Evolutionary conservation across 1,140 invertebrate genomes (phyloP).

Genomic region (Gonioctena quinquepunctata): DNA sequence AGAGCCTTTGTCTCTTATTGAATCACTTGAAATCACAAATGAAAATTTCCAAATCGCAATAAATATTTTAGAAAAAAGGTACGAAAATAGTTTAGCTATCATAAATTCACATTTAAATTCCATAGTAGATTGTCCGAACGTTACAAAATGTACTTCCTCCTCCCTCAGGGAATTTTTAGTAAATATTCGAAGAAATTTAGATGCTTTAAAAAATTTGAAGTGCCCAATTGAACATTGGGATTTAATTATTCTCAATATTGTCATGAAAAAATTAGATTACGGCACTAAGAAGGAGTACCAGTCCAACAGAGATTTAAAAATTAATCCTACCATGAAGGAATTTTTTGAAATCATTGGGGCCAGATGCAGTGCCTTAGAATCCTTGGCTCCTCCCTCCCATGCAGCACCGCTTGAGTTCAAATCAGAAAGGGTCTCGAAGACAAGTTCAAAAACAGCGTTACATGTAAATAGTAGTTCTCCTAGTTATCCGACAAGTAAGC

Average conservation of each 20-base stretch:
- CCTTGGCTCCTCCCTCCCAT: neutral
- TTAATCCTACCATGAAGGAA: neutral
- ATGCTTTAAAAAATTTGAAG: conserved; percentile 12
- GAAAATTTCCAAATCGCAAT: conserved; percentile 19
- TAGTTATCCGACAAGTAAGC: neutral
- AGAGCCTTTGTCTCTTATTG: conserved; percentile 9
- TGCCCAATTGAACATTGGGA: conserved; percentile 12
- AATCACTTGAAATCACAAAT: conserved; percentile 1
- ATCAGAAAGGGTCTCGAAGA: neutral
- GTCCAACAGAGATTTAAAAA: neutral
- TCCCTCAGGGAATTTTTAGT: conserved; percentile 6
- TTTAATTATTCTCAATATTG: conserved; percentile 4
- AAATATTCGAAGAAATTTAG: neutral
- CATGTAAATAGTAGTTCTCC: neutral
- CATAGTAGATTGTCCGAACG: neutral
- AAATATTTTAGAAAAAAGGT: conserved; percentile 6
- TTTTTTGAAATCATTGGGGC: conserved; percentile 4
- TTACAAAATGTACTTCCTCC: conserved; percentile 12
- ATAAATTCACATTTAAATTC: conserved; percentile 2
- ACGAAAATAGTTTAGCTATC: conserved; percentile 6
- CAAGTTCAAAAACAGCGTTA: neutral
- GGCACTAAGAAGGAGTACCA: conserved; percentile 1
- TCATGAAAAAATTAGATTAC: conserved; percentile 13
- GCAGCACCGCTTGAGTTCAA: neutral
- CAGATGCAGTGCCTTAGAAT: neutral